Percentiles rank a stretch among this genome's conserved stretches.
These are phyloP conservation scores for Himalopsyche anomala DNA, from an alignment of 2,888 invertebrate species.

Conservation along the genomic window DNA sequence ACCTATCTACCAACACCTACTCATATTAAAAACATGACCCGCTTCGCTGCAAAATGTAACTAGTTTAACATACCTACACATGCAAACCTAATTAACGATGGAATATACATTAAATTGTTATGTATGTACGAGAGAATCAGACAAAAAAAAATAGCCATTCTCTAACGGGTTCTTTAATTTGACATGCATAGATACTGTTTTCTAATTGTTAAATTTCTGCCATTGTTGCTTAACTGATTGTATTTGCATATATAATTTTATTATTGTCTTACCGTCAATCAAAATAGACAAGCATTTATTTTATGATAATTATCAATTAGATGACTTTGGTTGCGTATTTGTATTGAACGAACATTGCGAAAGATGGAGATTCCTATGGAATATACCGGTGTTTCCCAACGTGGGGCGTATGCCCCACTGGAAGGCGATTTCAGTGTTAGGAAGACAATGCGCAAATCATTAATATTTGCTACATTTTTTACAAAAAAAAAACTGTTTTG, in stretches of 20 bases:
- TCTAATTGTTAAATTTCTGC: conserved; percentile 11
- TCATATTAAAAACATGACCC: conserved; percentile 48
- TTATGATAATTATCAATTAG: no score
- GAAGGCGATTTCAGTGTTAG: no score
- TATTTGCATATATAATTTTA: not conserved
- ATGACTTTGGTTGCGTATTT: no score
- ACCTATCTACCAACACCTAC: conserved; percentile 53
- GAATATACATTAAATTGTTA: conserved; percentile 45
- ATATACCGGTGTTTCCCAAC: no score
- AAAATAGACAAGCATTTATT: no score
- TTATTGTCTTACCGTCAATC: no score
- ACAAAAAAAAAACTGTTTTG: no score
- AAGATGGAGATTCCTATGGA: no score
- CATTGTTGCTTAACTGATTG: conserved; percentile 14
- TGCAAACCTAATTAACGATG: conserved; percentile 60
- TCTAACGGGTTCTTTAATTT: not conserved
- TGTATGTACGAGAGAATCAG: not conserved
- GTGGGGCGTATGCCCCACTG: no score
- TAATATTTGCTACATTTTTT: no score
- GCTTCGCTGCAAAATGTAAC: conserved; percentile 54
- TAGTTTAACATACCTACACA: conserved; percentile 61
- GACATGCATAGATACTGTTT: conserved; percentile 33
- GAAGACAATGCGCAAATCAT: no score
- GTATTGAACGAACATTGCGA: no score
- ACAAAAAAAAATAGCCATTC: not conserved